These are phyloP conservation scores for Accipiter virgatus DNA, from an alignment of 2,113 vertebrate genomes.

Conservation along the genomic window DNA sequence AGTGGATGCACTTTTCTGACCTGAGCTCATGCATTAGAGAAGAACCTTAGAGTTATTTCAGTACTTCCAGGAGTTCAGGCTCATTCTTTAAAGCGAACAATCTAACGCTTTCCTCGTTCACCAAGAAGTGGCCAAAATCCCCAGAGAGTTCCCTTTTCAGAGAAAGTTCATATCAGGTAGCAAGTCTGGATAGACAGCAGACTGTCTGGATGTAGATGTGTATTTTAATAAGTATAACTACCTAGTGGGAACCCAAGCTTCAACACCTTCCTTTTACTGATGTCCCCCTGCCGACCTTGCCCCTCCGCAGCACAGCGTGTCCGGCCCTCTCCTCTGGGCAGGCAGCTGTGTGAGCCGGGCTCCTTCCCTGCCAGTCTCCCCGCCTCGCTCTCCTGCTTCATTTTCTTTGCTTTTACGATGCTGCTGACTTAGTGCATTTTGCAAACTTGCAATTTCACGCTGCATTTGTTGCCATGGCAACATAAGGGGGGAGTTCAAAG, in stretches of 20 bases:
- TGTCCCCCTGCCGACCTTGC: not conserved
- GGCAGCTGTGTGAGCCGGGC: not conserved
- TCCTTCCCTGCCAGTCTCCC: not conserved
- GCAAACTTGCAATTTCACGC: constrained; percentile 55
- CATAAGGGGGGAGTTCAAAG: not conserved
- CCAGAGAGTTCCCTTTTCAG: not conserved
- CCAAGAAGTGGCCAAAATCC: not conserved
- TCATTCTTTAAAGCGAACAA: not conserved
- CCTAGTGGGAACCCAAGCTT: not conserved
- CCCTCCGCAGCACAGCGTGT: too few species aligned
- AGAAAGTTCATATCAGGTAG: not conserved
- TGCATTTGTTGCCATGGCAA: constrained; percentile 45
- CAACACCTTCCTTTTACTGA: not conserved
- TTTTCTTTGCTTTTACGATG: not conserved
- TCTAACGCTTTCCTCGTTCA: not conserved
- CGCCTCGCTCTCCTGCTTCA: not conserved
- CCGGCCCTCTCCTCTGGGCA: not conserved
- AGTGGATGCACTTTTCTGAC: constrained; percentile 17
- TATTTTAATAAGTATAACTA: not conserved
- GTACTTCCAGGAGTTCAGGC: constrained; percentile 4
- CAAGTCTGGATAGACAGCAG: not conserved
- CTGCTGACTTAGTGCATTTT: constrained; percentile 3
- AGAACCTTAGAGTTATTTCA: constrained; percentile 20
- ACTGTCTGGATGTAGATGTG: not conserved
- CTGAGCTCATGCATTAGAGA: constrained; percentile 11